Conservation (phyloP, 2,888 invertebrate species). For the Germaria angustata region DNA sequence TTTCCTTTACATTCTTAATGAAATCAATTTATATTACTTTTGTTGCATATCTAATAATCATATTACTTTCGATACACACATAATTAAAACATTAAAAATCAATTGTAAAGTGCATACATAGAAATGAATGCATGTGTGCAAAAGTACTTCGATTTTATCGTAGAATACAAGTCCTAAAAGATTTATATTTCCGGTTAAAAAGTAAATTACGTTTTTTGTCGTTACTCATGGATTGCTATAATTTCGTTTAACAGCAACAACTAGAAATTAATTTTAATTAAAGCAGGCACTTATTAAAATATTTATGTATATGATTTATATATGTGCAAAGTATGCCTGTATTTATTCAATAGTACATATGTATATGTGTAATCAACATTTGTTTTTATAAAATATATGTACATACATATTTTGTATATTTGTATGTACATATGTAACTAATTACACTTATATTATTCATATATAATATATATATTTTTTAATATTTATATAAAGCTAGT, state of each 20-base stretch:
- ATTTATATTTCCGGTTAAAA: conserved; percentile 51
- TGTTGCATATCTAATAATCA: too few species aligned
- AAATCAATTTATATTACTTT: too few species aligned
- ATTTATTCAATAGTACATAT: not conserved
- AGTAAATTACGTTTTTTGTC: conserved; percentile 24
- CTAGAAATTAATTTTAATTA: conserved; percentile 33
- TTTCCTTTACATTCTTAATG: too few species aligned
- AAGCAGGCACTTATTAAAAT: conserved; percentile 22
- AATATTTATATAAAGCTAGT: conserved; percentile 62
- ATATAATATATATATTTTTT: not conserved
- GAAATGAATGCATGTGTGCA: not conserved
- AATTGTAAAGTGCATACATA: not conserved
- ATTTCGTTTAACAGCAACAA: conserved; percentile 19
- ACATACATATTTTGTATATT: not conserved
- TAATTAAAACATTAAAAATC: not conserved
- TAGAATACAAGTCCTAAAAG: conserved; percentile 32
- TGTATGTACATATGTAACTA: not conserved
- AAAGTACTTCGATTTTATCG: conserved; percentile 20
- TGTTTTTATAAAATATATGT: not conserved
- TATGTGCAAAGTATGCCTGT: not conserved
- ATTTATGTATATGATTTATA: conserved; percentile 14
- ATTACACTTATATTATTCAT: conserved; percentile 7
- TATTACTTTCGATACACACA: too few species aligned
- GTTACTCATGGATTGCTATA: conserved; percentile 19
- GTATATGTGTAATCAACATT: too few species aligned